Evolutionary conservation across 2,888 invertebrate species (phyloP).

Genomic region (Orthosia gracilis): DNA sequence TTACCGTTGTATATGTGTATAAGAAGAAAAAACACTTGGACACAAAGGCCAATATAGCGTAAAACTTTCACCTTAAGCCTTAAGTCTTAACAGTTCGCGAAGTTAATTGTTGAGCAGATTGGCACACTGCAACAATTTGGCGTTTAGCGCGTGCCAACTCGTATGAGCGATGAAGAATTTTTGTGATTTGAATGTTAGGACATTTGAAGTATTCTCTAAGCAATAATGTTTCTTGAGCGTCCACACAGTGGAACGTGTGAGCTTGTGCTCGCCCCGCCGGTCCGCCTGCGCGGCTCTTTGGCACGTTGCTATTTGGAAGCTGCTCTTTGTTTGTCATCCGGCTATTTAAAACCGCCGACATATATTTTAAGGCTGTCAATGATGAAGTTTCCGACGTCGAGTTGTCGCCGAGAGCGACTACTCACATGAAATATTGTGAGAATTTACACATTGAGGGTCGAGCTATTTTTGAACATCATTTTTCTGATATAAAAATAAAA

Average conservation of each 20-base stretch:
- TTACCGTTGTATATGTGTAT: too few relatives aligned
- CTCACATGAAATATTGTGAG: conserved; percentile 34
- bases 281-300: conserved; percentile 50
- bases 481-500: conserved; percentile 19
- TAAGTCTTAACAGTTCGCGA: neutral
- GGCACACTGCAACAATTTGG: neutral
- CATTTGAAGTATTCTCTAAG: conserved; percentile 2
- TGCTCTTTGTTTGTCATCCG: conserved; percentile 71
- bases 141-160: neutral
- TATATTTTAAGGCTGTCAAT: conserved; percentile 68
- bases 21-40: neutral
- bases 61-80: neutral
- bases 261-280: neutral
- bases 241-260: neutral
- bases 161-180: neutral
- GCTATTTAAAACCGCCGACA: conserved; percentile 69
- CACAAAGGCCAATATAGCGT: too few relatives aligned
- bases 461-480: conserved; percentile 33
- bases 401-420: conserved; percentile 20
- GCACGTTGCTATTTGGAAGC: conserved; percentile 76
- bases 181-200: neutral
- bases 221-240: neutral
- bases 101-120: neutral
- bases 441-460: conserved; percentile 43
- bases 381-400: conserved; percentile 56